phyloP scores from a whole-genome alignment of 2,113 vertebrate genomes.

The Jacana jacana region DNA sequence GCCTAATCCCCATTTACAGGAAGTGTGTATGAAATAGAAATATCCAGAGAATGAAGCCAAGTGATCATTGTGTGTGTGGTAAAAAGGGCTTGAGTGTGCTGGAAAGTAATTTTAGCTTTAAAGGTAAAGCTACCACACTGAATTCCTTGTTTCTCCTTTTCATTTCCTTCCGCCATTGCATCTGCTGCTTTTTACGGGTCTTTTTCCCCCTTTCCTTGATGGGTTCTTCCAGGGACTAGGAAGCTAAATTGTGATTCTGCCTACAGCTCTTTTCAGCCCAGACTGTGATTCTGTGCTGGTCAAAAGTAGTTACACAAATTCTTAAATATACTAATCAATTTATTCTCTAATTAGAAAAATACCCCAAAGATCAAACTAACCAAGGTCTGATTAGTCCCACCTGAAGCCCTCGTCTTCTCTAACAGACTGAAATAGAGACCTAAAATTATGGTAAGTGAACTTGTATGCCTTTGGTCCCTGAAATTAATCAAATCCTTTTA shows the following conservation, averaged over 20 bases:
- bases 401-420: background rate
- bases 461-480: background rate
- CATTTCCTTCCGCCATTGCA: background rate
- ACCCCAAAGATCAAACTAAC: background rate
- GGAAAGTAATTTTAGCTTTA: conserved; percentile 7
- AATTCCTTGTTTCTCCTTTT: background rate
- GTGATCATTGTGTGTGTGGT: conserved; percentile 15
- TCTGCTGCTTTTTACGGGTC: background rate
- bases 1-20: conserved; percentile 13
- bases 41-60: conserved; percentile 51
- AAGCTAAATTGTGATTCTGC: background rate
- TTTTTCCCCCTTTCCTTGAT: background rate
- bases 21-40: conserved; percentile 60
- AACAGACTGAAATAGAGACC: background rate
- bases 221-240: background rate
- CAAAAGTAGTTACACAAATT: background rate
- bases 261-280: background rate
- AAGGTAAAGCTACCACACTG: background rate
- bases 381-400: background rate
- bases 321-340: background rate
- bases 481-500: conserved; percentile 1
- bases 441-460: background rate
- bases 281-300: background rate
- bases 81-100: conserved; percentile 11
- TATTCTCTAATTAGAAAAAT: background rate